phyloP scores from a whole-genome alignment of 2,888 invertebrate genomes.

The Machimus atricapillus region DNA sequence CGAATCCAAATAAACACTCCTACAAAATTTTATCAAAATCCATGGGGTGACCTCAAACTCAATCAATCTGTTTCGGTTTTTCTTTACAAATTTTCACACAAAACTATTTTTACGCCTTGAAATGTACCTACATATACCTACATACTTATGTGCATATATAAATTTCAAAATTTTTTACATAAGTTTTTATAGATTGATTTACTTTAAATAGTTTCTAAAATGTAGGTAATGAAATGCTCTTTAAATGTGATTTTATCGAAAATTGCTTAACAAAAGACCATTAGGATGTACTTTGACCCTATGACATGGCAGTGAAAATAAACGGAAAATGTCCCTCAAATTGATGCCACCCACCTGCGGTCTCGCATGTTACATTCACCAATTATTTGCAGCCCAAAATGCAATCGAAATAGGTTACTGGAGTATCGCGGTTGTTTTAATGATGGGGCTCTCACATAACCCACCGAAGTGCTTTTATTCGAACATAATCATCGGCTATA shows the following conservation, averaged over 20 bases:
- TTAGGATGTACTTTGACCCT: background rate
- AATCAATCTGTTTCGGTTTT: no score
- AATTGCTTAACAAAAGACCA: background rate
- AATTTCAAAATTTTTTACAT: no score
- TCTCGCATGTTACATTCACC: background rate
- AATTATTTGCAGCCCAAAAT: background rate
- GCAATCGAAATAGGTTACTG: background rate
- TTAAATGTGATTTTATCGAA: background rate
- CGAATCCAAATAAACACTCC: no score
- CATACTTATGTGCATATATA: no score
- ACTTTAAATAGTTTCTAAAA: no score
- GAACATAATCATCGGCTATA: conserved; percentile 42
- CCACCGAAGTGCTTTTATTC: conserved; percentile 7
- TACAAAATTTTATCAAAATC: no score
- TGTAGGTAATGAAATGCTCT: background rate
- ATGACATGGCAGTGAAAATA: background rate
- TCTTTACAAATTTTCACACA: no score
- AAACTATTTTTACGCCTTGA: no score
- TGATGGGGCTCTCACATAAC: background rate
- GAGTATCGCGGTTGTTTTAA: background rate
- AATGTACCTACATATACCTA: no score
- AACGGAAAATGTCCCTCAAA: background rate
- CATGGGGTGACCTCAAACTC: no score
- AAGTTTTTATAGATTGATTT: no score
- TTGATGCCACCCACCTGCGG: background rate